Evolutionary conservation across 92 coral and sea anemone genomes (phyloP).

Genomic region (Hydrozoanthus gracilis): DNA sequence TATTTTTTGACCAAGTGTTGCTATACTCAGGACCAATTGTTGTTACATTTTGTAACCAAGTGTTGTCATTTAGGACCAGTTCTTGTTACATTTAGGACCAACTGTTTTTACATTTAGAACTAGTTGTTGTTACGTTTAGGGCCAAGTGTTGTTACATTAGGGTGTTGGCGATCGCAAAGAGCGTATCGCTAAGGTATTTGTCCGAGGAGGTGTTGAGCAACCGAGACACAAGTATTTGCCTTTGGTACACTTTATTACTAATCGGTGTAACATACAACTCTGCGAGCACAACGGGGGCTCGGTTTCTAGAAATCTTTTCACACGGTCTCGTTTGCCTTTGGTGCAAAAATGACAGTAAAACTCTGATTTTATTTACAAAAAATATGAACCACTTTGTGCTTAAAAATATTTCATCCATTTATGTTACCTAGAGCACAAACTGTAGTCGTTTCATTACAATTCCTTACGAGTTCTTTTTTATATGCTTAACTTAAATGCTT

Average conservation of each 20-base stretch:
- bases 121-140: too few species aligned
- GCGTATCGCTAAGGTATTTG: too few species aligned
- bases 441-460: slow-evolving; percentile 31
- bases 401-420: slow-evolving; percentile 49
- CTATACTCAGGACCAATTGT: too few species aligned
- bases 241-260: slow-evolving; percentile 24
- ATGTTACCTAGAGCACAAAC: slow-evolving; percentile 24
- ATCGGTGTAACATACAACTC: slow-evolving; percentile 18
- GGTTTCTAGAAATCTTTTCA: background rate
- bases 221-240: too few species aligned
- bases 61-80: too few species aligned
- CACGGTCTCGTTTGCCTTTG: slow-evolving; percentile 18
- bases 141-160: too few species aligned
- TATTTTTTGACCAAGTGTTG: too few species aligned
- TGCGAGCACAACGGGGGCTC: slow-evolving; percentile 10
- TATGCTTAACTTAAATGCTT: background rate
- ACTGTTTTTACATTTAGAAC: too few species aligned
- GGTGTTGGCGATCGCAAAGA: too few species aligned
- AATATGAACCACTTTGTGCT: slow-evolving; percentile 39
- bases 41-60: too few species aligned
- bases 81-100: too few species aligned
- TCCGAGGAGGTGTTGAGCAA: too few species aligned
- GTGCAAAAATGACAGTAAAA: slow-evolving; percentile 34
- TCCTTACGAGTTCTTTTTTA: background rate
- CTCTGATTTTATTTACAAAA: slow-evolving; percentile 49